A percentile compares a stretch with the other conserved stretches of the same genome.
Conservation (phyloP, 30 jellyfish, hydroid and myxozoan species). For the Hydractinia symbiolongicarpus region DNA sequence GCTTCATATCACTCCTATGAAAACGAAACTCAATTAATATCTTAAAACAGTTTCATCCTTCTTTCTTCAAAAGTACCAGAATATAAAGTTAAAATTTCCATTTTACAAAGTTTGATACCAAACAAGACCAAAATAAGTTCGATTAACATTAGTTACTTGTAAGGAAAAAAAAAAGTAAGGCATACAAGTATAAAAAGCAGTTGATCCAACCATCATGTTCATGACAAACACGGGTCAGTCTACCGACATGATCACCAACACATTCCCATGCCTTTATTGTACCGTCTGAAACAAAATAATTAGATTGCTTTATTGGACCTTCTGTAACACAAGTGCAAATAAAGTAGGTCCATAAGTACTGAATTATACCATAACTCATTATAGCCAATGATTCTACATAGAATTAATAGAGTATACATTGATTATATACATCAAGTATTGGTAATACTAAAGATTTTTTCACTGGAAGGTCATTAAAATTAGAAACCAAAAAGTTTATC, state of each 20-base stretch:
- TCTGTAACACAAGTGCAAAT: too few relatives aligned
- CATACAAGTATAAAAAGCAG: conserved; percentile 59
- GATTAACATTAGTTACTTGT: not conserved
- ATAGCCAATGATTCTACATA: not conserved
- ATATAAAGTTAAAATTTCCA: not conserved
- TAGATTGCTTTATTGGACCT: too few relatives aligned
- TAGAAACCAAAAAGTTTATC: too few relatives aligned
- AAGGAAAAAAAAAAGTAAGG: not conserved
- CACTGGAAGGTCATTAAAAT: too few relatives aligned
- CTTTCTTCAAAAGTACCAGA: not conserved
- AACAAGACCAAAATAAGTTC: not conserved
- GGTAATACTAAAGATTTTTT: too few relatives aligned
- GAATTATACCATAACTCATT: not conserved
- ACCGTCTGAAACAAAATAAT: conserved; percentile 46
- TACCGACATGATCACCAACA: conserved; percentile 76
- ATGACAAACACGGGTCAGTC: conserved; percentile 49
- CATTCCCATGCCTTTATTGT: conserved; percentile 79
- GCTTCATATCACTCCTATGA: conserved; percentile 71
- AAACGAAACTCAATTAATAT: too few relatives aligned
- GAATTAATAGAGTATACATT: too few relatives aligned
- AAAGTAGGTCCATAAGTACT: too few relatives aligned
- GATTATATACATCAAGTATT: too few relatives aligned
- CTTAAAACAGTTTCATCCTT: not conserved
- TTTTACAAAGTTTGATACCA: not conserved
- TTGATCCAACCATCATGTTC: conserved; percentile 91